Evolutionary conservation across 2,797 vertebrate genomes (phyloP), one percentile per base, ranked within the genome.

Genomic region (Hozukius guyotensis): DNA sequence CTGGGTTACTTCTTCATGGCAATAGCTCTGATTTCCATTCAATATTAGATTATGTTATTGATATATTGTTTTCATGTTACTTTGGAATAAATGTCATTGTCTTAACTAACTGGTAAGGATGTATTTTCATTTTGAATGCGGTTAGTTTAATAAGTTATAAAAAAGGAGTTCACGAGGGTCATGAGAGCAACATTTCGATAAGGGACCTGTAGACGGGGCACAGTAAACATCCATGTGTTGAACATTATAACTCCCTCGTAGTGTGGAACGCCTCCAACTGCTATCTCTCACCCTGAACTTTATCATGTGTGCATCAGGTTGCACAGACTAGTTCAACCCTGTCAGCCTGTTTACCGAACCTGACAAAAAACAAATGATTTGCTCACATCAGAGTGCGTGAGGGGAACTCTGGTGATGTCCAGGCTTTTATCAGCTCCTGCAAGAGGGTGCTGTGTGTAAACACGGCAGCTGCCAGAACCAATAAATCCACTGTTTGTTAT

Each of bases 401-500:
- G 57, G 5, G 53, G 55, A 81, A 61, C 32, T 65, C 2, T n/a
- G 13, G 4, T 61, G 57, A 34, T 65, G 66, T 70, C 76, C 73
- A 74, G 38, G 20, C 24, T 72, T 49, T 81, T 88, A 88, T 90
- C 84, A 83, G 78, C 74, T 77, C 59, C 78, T 71, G 72, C 77
- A 87, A 29, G 61, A 72, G 63, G 62, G n/a, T 38, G 53, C 72
- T 71, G 78, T 78, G 49, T 87, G 65, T 75, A 82, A 87, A 90
- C 89, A 85, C 1, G 1, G 16, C 36, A 20, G 67, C 84, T 77
- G 79, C 80, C 80, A 78, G 82, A 2, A 56, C 55, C 75, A 71
- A 88, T 92, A 86, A 92, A 93, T 90, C 85, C 73, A 61, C 42
- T 29, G 60, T 72, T 80, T 82, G 72, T 62, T 82, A 86, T 80